Base-by-base conservation (phyloP, 2,888 invertebrate genomes). In the Clivina fossor region DNA sequence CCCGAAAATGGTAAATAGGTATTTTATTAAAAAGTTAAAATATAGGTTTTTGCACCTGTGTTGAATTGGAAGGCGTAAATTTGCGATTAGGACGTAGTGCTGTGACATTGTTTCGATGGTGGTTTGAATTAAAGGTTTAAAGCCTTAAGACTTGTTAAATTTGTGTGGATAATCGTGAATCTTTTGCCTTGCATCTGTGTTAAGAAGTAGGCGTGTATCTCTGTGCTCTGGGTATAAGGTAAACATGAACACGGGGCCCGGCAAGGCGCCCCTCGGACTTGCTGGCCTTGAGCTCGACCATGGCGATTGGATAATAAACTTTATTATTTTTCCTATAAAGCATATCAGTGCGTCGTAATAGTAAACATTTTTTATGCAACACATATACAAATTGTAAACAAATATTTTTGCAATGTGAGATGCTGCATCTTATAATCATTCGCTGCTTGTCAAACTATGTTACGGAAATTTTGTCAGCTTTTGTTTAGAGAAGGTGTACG, bases 1-100 rank as follows among this genome's bases (percentile, higher is more conserved):
- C 82, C 86, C 81, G 93, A 92, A 81, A 92, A 93, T 91, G 92
- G 93, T 93, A 84, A 84, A 71, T 70, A n/a, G n/a, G n/a, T n/a
- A 70, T 68, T 60, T 63, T 40, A 51, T 59, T 58, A 61, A 50
- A n/a, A n/a, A 57, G 58, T 59, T 50, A 56, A 59, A n/a, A n/a
- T n/a, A 57, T 56, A 60, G 40, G 56, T 55, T 55, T n/a, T n/a
- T 62, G 60, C 61, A 61, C 61, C 63, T 62, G 63, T 62, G n/a
- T n/a, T n/a, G 60, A 60, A 60, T 56, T 48, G 49, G n/a, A 51
- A 59, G 18, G 40, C 37, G 40, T 57, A 41, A 46, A 41, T 41
- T 40, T 47, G 5, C 43, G 22, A 28, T 35, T 19, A 28, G 26
- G 19, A 35, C 20, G 11, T 13, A 46, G 30, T 55, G 49, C 40